Evolutionary conservation across 2,113 vertebrate species (phyloP).

Genomic region (Eclectus roratus): DNA sequence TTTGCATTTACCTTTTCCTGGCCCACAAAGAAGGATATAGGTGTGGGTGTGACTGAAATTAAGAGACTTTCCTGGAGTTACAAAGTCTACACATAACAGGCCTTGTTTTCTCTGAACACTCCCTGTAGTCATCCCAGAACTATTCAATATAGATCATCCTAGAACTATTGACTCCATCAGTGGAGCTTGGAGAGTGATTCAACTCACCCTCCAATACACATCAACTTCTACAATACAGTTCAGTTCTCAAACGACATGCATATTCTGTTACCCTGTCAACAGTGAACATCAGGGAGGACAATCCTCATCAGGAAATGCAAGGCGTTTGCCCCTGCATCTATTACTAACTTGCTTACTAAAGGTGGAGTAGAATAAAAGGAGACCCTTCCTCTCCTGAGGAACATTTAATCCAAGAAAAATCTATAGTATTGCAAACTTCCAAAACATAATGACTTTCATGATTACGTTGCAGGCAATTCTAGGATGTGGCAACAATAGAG

Average conservation of each 20-base stretch:
- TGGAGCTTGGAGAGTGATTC: background rate
- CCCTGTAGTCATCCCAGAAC: background rate
- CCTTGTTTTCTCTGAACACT: background rate
- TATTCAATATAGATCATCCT: background rate
- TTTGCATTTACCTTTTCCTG: background rate
- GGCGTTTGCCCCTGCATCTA: background rate
- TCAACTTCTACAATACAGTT: background rate
- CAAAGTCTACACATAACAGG: background rate
- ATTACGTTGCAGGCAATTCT: background rate
- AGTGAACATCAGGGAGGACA: background rate
- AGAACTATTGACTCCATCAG: background rate
- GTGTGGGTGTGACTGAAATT: background rate
- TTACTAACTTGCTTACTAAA: background rate
- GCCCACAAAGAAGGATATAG: background rate
- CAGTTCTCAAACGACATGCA: background rate
- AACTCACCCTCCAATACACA: background rate
- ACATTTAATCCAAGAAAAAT: background rate
- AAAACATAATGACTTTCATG: background rate
- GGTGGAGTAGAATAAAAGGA: background rate
- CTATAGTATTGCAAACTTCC: background rate
- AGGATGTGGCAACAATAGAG: background rate
- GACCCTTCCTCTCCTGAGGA: background rate
- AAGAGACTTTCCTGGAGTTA: background rate
- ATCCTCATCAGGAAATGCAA: background rate
- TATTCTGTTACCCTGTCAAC: background rate